Percentiles rank a stretch among this genome's conserved stretches.
phyloP scores from a whole-genome alignment of 1,140 invertebrate species.

The Apis cerana region DNA sequence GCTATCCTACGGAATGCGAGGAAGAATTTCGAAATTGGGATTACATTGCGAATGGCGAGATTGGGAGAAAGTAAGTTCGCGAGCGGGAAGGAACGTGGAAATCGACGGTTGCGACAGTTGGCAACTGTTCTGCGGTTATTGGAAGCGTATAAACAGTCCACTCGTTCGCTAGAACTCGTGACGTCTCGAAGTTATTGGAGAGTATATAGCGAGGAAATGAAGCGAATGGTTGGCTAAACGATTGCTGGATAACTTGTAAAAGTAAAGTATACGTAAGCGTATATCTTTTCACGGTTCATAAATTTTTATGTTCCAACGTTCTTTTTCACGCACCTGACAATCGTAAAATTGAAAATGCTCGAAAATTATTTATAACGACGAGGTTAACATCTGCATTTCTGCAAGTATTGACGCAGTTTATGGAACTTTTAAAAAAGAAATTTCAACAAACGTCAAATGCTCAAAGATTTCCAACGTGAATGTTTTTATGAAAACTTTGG shows the following conservation, averaged over 20 bases:
- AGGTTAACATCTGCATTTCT: no score
- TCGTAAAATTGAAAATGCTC: conserved; percentile 23
- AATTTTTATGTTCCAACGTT: conserved; percentile 29
- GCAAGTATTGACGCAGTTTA: no score
- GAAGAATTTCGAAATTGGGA: conserved; percentile 59
- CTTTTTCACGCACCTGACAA: conserved; percentile 31
- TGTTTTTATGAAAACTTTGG: no score
- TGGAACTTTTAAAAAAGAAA: no score
- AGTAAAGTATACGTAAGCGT: not conserved
- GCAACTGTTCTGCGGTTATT: conserved; percentile 72
- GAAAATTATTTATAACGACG: conserved; percentile 28
- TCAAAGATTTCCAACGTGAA: no score
- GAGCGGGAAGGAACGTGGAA: conserved; percentile 38
- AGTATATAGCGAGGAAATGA: conserved; percentile 25
- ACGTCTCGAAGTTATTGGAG: conserved; percentile 59
- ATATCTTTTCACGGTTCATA: not conserved
- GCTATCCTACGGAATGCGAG: conserved; percentile 35
- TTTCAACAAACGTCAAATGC: no score
- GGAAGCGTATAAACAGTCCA: conserved; percentile 62
- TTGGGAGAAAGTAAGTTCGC: conserved; percentile 59
- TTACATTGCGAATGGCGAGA: conserved; percentile 34
- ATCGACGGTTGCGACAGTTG: conserved; percentile 68
- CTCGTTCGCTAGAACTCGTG: conserved; percentile 56
- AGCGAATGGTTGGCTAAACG: conserved; percentile 58
- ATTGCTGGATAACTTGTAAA: conserved; percentile 37